A percentile compares a stretch with the other conserved stretches of the same genome.
Conservation (phyloP, 2,113 vertebrate genomes). For the Ochotona curzoniae region DNA sequence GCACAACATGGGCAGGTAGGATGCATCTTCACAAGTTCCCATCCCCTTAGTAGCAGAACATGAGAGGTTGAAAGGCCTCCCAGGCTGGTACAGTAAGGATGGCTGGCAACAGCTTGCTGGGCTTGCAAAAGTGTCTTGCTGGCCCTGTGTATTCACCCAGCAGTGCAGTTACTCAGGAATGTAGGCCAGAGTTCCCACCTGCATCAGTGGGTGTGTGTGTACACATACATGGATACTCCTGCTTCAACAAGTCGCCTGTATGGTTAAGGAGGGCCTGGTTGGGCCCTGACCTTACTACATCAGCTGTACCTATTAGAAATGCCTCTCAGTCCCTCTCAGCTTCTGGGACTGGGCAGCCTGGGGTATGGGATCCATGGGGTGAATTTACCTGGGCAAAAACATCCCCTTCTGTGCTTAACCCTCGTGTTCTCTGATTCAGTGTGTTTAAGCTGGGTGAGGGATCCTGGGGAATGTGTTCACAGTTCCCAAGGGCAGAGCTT, state of each 20-base stretch:
- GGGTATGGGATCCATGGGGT: neutral
- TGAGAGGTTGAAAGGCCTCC: neutral
- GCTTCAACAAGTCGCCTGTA: neutral
- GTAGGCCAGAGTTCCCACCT: neutral
- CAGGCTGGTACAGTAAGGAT: neutral
- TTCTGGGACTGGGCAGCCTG: neutral
- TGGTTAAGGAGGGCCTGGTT: neutral
- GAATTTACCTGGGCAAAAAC: neutral
- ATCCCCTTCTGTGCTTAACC: neutral
- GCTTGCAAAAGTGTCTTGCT: neutral
- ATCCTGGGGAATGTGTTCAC: neutral
- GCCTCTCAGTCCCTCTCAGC: neutral
- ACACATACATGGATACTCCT: accelerated
- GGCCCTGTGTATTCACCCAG: neutral
- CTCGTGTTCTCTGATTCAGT: neutral
- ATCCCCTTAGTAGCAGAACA: neutral
- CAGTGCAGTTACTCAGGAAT: neutral
- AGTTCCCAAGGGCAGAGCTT: neutral
- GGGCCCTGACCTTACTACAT: neutral
- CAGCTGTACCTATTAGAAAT: no score
- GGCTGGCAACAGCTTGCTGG: accelerated
- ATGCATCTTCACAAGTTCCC: neutral
- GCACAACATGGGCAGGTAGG: neutral
- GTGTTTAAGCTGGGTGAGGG: neutral
- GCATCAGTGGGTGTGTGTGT: neutral